Evolutionary conservation across 2,888 invertebrate species (phyloP), one percentile per base, ranked within the genome.

Genomic region (Lapara coniferarum): DNA sequence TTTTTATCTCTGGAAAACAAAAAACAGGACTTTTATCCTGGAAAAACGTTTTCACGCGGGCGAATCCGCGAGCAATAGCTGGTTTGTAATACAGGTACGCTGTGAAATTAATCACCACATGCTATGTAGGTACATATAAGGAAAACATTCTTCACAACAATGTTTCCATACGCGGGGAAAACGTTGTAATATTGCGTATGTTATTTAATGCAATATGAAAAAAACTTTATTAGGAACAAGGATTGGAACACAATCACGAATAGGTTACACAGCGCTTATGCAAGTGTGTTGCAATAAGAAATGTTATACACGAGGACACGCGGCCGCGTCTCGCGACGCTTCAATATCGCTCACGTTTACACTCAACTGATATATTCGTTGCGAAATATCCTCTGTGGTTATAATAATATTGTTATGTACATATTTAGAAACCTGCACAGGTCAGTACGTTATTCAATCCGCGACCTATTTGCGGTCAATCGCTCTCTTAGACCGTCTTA

Each of bases 401-500:
- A 88, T 87, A 88, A 88, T 89, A 85, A 89, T 89, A 89, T 87
- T 81, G 79, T 81, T 86, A 84, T 88, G 88, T 85, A 89, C 89
- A 86, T 91, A 91, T 90, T 90, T 91, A 92, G 92, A 91, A 92
- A 91, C 91, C 86, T 90, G 90, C 83, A 77, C 84, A 78, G 82
- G 87, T 86, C 84, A 82, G 80, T 82, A 81, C 86, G 92, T 89
- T 91, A 93, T 93, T 89, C 84, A 91, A 93, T 92, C 83, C 87
- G 82, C 89, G 92, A 89, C 93, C 93, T 87, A 91, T 90, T 93
- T 93, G 93, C 83, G 93, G 93, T 92, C 84, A 86, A 84, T 83
- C 83, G 77, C 77, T 79, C 82, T 81, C 79, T 78, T 83, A 84
- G 80, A 80, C 81, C 75, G 77, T 79, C 78, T 78, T 81, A 80